Evolutionary conservation across 1,140 invertebrate species (phyloP).

Genomic region (Drosophila parabipectinata): DNA sequence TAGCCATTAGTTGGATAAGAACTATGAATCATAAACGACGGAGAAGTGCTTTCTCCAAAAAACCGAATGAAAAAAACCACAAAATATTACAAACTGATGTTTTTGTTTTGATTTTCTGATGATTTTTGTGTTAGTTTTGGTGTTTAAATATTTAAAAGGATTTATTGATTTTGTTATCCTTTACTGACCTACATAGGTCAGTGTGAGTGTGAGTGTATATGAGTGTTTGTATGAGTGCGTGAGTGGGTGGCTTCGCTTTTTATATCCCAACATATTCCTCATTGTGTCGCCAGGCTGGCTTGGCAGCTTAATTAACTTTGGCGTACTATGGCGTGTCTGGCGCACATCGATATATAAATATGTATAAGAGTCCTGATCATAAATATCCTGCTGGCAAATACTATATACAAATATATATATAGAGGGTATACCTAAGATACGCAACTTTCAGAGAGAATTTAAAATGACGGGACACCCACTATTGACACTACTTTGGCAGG

Average conservation of each 20-base stretch:
- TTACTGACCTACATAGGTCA: slow-evolving; percentile 65
- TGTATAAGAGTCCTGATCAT: slow-evolving; percentile 29
- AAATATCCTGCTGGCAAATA: slow-evolving; percentile 57
- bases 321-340: slow-evolving; percentile 47
- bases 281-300: slow-evolving; percentile 46
- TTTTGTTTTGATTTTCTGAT: slow-evolving; percentile 61
- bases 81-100: slow-evolving; percentile 28
- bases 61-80: slow-evolving; percentile 21
- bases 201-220: not conserved
- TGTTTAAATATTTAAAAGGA: slow-evolving; percentile 34
- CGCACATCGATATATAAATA: slow-evolving; percentile 40
- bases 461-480: slow-evolving; percentile 27
- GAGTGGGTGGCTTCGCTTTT: slow-evolving; percentile 1
- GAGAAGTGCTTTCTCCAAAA: slow-evolving; percentile 35
- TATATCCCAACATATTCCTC: slow-evolving; percentile 48
- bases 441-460: slow-evolving; percentile 30
- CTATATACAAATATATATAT: not conserved
- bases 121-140: slow-evolving; percentile 7
- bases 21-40: slow-evolving; percentile 28
- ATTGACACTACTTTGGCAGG: slow-evolving; percentile 51
- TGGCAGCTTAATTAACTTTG: slow-evolving; percentile 69
- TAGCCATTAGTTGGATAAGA: slow-evolving; percentile 14
- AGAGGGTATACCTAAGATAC: slow-evolving; percentile 6
- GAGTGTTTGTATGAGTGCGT: not conserved
- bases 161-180: slow-evolving; percentile 64